Conservation (phyloP, 2,797 vertebrate species). For the Dendrocincla fuliginosa region DNA sequence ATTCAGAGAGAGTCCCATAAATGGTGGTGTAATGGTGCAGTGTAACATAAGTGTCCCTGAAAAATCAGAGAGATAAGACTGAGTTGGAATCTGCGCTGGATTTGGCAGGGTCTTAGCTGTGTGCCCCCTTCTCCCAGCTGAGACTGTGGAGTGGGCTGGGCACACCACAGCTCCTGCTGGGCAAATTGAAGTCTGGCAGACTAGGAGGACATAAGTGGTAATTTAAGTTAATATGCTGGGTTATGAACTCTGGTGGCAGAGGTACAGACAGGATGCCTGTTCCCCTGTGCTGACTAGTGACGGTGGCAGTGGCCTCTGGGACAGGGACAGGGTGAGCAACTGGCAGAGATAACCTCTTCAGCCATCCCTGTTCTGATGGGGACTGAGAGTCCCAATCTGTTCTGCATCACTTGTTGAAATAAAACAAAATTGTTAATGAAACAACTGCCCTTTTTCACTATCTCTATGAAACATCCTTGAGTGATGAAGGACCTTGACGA, state of each 20-base stretch:
- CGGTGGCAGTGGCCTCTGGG: neutral
- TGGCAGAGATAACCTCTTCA: neutral
- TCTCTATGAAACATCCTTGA: neutral
- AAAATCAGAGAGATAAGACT: neutral
- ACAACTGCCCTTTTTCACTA: neutral
- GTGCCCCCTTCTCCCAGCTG: neutral
- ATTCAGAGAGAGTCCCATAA: neutral
- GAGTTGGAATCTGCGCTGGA: fast-evolving
- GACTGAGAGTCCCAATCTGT: neutral
- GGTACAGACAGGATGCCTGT: neutral
- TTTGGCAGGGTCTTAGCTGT: neutral
- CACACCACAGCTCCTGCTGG: fast-evolving
- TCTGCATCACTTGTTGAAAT: neutral
- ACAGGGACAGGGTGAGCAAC: neutral
- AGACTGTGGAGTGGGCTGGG: neutral
- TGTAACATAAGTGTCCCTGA: neutral
- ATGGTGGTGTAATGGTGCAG: neutral
- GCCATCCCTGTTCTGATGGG: neutral
- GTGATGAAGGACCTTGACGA: neutral
- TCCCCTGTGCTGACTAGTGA: neutral
- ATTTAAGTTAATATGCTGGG: neutral
- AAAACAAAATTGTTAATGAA: neutral
- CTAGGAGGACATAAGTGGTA: neutral
- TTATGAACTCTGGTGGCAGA: neutral
- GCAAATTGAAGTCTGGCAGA: neutral